These are phyloP conservation scores for Euphydryas editha DNA, from an alignment of 2,888 invertebrate genomes.

Conservation along the genomic window DNA sequence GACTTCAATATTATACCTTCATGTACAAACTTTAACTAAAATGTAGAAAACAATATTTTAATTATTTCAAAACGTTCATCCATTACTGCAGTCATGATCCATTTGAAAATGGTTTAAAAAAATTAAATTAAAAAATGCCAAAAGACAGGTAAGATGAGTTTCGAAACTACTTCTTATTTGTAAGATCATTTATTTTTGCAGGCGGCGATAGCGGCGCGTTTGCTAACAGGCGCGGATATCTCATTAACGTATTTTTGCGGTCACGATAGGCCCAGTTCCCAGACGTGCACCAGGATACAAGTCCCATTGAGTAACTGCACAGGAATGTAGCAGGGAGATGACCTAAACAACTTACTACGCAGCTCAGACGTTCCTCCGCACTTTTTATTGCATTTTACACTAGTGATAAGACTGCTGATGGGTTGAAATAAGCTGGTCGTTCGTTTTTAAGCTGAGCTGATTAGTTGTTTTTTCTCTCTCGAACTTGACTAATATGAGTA, in stretches of 20 bases:
- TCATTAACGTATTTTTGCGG: constrained; percentile 11
- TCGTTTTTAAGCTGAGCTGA: not conserved
- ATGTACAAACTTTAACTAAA: too few relatives aligned
- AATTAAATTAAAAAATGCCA: not conserved
- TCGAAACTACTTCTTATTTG: not conserved
- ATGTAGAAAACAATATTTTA: too few relatives aligned
- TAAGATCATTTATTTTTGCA: not conserved
- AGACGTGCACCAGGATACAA: constrained; percentile 36
- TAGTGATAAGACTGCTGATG: not conserved
- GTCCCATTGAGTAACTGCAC: constrained; percentile 46
- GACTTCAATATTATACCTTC: too few relatives aligned
- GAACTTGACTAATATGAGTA: not conserved
- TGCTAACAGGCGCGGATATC: not conserved
- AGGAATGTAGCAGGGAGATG: constrained; percentile 41
- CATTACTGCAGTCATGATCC: too few relatives aligned
- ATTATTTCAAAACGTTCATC: too few relatives aligned
- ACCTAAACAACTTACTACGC: not conserved
- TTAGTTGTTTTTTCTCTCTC: not conserved
- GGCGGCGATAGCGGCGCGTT: not conserved
- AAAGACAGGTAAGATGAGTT: not conserved
- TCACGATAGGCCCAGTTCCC: constrained; percentile 3
- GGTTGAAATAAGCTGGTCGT: constrained; percentile 1
- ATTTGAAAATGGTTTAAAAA: too few relatives aligned
- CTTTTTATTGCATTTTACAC: not conserved
- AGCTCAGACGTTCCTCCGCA: not conserved